Evolutionary conservation across 2,888 invertebrate genomes (phyloP), one percentile per base, ranked within the genome.

Genomic region (Noctua fimbriata): DNA sequence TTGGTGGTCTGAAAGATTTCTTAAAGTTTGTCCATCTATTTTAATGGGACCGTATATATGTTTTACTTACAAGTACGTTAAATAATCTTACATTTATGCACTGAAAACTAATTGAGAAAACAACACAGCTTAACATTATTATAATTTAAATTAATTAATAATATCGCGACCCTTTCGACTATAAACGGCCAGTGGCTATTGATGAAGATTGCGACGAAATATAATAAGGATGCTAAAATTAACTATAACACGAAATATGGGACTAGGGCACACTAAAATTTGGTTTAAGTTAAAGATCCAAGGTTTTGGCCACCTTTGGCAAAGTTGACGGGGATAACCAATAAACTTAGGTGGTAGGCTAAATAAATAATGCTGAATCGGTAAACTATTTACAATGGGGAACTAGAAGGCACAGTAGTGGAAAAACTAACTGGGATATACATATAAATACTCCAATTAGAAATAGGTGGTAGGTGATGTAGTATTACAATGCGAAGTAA

Each of bases 351-450:
- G 78, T 28, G 52, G 58, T 82, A 83, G 80, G 86, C 85, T 78
- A 87, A 82, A 81, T 84, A 87, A 89, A 90, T 81, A 87, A 87
- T 86, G 78, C 77, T 86, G 85, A 89, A 89, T 89, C 75, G 81
- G 87, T 89, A 92, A 94, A 92, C 90, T 94, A 95, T 94, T 92
- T 95, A 95, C 92, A 93, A 82, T 89, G 92, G 93, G 94, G 94
- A 95, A 94, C 94, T 96, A 96, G 96, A 96, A 96, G 96, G 96
- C 96, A 96, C 96, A 95, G 95, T 95, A 94, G 94, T 95, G 93
- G 94, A 91, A 89, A 92, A 94, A 93, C 89, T 78, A 91, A 87
- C 88, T 89, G 90, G 92, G 81, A 89, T 80, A 85, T 84, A 82
- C 72, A 58, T 81, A 84, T 83, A 90, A 83, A 79, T 77, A 84